These are phyloP conservation scores for Osedax frankpressi DNA, from an alignment of 2,888 invertebrate genomes.

Conservation along the genomic window DNA sequence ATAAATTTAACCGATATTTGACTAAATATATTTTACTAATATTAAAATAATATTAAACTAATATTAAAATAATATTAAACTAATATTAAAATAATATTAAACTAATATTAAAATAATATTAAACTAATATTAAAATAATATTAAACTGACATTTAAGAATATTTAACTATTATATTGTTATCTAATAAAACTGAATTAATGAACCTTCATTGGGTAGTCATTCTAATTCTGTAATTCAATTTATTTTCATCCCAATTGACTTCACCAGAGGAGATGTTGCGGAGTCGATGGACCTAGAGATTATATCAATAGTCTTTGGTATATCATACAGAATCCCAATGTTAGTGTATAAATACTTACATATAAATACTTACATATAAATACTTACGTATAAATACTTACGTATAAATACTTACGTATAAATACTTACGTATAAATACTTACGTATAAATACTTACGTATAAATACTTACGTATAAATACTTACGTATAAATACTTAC, in stretches of 20 bases:
- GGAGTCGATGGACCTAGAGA: constrained; percentile 27
- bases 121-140: background rate
- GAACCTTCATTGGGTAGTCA: too few relatives aligned
- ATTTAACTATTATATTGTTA: background rate
- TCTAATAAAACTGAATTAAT: too few relatives aligned
- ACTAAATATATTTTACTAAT: too few relatives aligned
- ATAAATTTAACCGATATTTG: background rate
- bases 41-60: background rate
- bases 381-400: too few relatives aligned
- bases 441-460: too few relatives aligned
- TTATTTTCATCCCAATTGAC: too few relatives aligned
- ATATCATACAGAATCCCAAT: constrained; percentile 11
- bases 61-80: background rate
- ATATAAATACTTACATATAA: too few relatives aligned
- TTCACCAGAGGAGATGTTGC: constrained; percentile 28
- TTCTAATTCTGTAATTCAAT: too few relatives aligned
- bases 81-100: background rate
- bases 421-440: too few relatives aligned
- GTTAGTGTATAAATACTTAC: constrained; percentile 12
- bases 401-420: too few relatives aligned
- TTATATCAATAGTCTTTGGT: constrained; percentile 26
- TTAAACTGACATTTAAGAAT: background rate
- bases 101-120: background rate
- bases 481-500: background rate
- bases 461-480: too few relatives aligned